A percentile compares a stretch with the other conserved stretches of the same genome.
Evolutionary conservation across 2,113 vertebrate species (phyloP).

Genomic region (Rhizomys pruinosus): DNA sequence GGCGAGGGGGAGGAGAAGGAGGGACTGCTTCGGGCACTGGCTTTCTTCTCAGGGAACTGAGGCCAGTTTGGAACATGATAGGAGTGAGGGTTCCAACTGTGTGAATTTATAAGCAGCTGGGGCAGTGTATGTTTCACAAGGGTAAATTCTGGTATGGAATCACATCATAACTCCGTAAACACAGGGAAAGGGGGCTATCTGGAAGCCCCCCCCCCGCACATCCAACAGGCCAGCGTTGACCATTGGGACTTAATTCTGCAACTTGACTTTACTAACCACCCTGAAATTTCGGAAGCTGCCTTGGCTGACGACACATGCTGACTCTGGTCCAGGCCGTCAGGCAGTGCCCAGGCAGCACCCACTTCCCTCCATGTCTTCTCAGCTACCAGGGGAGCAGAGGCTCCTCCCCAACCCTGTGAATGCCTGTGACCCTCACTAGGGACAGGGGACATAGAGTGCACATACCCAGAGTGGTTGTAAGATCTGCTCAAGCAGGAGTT

Average conservation of each 20-base stretch:
- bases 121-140: neutral
- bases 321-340: neutral
- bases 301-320: accelerated
- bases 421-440: neutral
- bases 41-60: neutral
- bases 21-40: neutral
- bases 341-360: neutral
- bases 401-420: neutral
- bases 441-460: accelerated
- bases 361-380: neutral
- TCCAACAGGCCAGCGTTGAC: neutral
- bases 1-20: neutral
- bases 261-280: accelerated
- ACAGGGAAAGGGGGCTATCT: no score
- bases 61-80: neutral
- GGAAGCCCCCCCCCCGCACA: neutral
- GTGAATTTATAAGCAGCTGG: neutral
- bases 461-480: neutral
- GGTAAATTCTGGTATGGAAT: neutral
- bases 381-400: neutral
- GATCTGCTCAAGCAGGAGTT: neutral
- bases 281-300: neutral
- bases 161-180: neutral
- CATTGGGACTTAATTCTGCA: accelerated
- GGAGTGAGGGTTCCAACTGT: no score